Percentiles rank a stretch among this genome's conserved stretches.
These are phyloP conservation scores for Bergia sp. DNA, from an alignment of 92 coral and sea anemone species.

Conservation along the genomic window DNA sequence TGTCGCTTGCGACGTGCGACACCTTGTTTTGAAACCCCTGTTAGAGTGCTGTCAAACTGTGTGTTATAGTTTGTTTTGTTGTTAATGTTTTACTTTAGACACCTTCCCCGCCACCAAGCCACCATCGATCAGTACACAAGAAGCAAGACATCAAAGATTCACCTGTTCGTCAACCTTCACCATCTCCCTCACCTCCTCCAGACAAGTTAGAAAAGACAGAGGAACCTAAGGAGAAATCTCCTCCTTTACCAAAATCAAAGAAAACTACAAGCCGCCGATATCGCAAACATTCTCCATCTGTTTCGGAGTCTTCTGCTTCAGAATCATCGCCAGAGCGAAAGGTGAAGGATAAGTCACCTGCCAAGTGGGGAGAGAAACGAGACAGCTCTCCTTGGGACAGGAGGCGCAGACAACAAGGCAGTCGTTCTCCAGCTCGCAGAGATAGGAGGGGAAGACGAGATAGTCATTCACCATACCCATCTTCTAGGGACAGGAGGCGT, in stretches of 20 bases:
- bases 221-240: conserved; percentile 61
- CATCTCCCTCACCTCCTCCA: conserved; percentile 86
- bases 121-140: conserved; percentile 81
- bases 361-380: conserved; percentile 55
- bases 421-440: conserved; percentile 39
- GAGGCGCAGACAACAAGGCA: conserved; percentile 19
- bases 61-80: not conserved
- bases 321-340: conserved; percentile 83
- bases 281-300: conserved; percentile 83
- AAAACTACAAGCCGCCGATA: conserved; percentile 91
- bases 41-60: not conserved
- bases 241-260: conserved; percentile 80
- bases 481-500: conserved; percentile 20
- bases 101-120: conserved; percentile 87
- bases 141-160: conserved; percentile 74
- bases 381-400: conserved; percentile 57
- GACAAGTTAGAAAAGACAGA: conserved; percentile 66
- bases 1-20: no score
- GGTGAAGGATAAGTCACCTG: conserved; percentile 57
- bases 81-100: conserved; percentile 29
- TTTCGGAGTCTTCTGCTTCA: conserved; percentile 76
- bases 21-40: no score
- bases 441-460: conserved; percentile 39
- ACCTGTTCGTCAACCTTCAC: conserved; percentile 84
- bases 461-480: not conserved